phyloP scores from a whole-genome alignment of 2,888 invertebrate species.

The Craniophora ligustri region DNA sequence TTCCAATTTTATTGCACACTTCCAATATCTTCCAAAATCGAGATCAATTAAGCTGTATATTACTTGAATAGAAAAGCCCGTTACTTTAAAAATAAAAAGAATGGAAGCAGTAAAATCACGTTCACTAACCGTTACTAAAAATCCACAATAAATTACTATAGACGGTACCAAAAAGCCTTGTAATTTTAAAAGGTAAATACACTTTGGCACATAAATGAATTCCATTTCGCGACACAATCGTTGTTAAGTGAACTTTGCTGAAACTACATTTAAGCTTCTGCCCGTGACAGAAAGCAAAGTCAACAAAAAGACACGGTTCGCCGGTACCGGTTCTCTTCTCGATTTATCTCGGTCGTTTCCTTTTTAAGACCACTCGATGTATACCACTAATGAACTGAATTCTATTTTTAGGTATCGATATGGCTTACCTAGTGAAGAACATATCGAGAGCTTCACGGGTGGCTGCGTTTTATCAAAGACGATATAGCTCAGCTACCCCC shows the following conservation, averaged over 20 bases:
- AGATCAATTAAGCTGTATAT: too few relatives aligned
- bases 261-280: constrained; percentile 40
- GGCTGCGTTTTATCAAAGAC: constrained; percentile 55
- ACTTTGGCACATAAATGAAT: constrained; percentile 25
- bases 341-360: constrained; percentile 47
- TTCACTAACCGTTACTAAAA: background rate
- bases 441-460: constrained; percentile 57
- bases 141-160: background rate
- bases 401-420: constrained; percentile 66
- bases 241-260: constrained; percentile 32
- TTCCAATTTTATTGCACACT: constrained; percentile 3
- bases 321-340: constrained; percentile 36
- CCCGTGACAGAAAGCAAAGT: constrained; percentile 34
- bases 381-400: constrained; percentile 57
- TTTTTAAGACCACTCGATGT: constrained; percentile 47
- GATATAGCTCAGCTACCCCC: constrained; percentile 58
- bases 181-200: constrained; percentile 4
- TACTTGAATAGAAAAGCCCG: too few relatives aligned
- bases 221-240: constrained; percentile 31
- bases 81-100: too few relatives aligned
- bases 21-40: too few relatives aligned
- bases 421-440: constrained; percentile 72
- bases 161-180: background rate
- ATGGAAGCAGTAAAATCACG: too few relatives aligned
- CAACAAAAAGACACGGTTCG: constrained; percentile 36